Evolutionary conservation across 2,888 invertebrate species (phyloP).

Genomic region (Prosopocoilus inquinatus): DNA sequence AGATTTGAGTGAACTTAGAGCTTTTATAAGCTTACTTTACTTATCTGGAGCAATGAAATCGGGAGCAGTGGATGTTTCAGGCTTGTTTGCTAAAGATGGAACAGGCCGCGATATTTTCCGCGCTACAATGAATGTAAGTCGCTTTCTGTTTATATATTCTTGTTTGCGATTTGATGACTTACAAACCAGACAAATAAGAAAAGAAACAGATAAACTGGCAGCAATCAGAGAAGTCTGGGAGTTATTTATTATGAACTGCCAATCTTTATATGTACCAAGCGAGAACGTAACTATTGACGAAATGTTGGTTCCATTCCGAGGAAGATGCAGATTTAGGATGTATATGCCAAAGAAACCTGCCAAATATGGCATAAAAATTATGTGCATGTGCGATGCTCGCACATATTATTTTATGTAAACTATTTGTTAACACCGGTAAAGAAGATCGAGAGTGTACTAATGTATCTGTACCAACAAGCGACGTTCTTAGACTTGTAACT

Average conservation of each 20-base stretch:
- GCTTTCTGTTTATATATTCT: slow-evolving; percentile 2
- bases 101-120: too few relatives aligned
- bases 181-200: background rate
- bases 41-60: too few relatives aligned
- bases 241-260: slow-evolving; percentile 27
- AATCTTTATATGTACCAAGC: slow-evolving; percentile 21
- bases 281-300: slow-evolving; percentile 32
- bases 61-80: too few relatives aligned
- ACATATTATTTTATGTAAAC: too few relatives aligned
- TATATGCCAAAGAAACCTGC: slow-evolving; percentile 29
- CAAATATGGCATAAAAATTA: too few relatives aligned
- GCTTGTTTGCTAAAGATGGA: too few relatives aligned
- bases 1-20: too few relatives aligned
- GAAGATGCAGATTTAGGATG: slow-evolving; percentile 17
- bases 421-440: too few relatives aligned
- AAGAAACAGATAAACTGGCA: slow-evolving; percentile 8
- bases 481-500: too few relatives aligned
- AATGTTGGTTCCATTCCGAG: slow-evolving; percentile 28
- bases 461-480: too few relatives aligned
- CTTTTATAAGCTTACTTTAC: too few relatives aligned
- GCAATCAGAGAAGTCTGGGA: slow-evolving; percentile 22
- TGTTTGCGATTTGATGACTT: slow-evolving; percentile 10
- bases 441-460: too few relatives aligned
- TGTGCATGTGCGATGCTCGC: slow-evolving; percentile 4
- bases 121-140: slow-evolving; percentile 1